Base-by-base conservation (phyloP, 2,113 vertebrate species). In the Cnemophilus loriae region DNA sequence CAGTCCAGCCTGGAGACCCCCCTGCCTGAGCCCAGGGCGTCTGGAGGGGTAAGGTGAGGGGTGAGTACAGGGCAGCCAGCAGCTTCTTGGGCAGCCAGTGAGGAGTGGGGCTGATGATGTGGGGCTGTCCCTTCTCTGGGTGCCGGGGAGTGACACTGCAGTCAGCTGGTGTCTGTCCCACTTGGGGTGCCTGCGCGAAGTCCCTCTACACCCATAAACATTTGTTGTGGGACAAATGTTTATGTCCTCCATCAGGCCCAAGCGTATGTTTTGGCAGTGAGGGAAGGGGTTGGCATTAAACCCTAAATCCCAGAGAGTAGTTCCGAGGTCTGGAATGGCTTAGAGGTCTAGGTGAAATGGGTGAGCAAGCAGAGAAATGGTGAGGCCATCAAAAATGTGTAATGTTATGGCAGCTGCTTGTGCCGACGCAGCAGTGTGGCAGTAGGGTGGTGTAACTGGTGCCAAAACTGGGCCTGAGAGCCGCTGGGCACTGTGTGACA, bases 341-440 rank as follows among this genome's bases (percentile, higher is more conserved):
- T 74, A 37, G 57, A 55, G 41, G 7, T 56, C 46, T 33, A 21
- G 12, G 17, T 56, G n/a, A 47, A 60, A 60, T 0, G 1, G n/a
- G 10, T 61, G 44, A 91, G 33, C 37, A 63, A 64, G 47, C 30
- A 64, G 33, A 75, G 47, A 56, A 60, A 11, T 0, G 4, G 24
- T 41, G 8, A 76, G 63, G 49, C 37, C 46, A 16, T 69, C 35
- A 32, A 7, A 82, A 32, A 12, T 2, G 1, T 23, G 2, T 49
- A 37, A 32, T 41, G 8, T 21, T 19, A 27, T 2, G 9, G 28
- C 65, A 81, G 73, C 35, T 22, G 41, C 44, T 46, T 1, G 1
- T 70, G 23, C 44, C 0, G 0, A 1, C 2, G 16, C 41, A 30
- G 52, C 41, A 15, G 23, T 1, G 2, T 52, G 63, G 37, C 0